Evolutionary conservation across 2,888 invertebrate species (phyloP).

Genomic region (Agonopterix heracliana): DNA sequence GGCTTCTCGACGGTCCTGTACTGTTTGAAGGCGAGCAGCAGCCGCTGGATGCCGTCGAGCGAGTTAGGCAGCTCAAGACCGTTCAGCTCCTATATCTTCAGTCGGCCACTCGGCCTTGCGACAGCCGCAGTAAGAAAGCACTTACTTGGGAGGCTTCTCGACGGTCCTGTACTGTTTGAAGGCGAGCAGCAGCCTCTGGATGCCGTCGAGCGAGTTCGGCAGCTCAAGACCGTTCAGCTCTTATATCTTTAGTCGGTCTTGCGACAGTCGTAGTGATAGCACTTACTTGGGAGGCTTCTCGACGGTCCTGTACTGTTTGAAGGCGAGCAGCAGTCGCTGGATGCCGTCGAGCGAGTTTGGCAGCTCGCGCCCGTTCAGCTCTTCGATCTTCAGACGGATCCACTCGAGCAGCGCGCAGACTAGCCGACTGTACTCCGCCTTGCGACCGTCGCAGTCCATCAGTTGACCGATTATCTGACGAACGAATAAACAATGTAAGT

Average conservation of each 20-base stretch:
- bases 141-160: constrained; percentile 97
- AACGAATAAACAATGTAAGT: background rate
- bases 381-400: constrained; percentile 90
- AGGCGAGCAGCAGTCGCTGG: constrained; percentile 89
- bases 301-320: constrained; percentile 96
- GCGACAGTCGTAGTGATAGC: constrained; percentile 94
- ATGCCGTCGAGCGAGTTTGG: constrained; percentile 97
- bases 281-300: constrained; percentile 98
- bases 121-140: constrained; percentile 92
- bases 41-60: constrained; percentile 94
- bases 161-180: constrained; percentile 98
- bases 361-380: constrained; percentile 89
- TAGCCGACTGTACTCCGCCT: constrained; percentile 90
- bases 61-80: constrained; percentile 95
- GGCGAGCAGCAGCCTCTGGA: constrained; percentile 89
- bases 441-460: constrained; percentile 96
- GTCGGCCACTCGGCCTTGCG: constrained; percentile 93
- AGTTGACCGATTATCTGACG: constrained; percentile 95
- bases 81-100: constrained; percentile 88
- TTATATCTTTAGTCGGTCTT: constrained; percentile 88
- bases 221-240: constrained; percentile 90
- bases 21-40: constrained; percentile 93
- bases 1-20: constrained; percentile 98
- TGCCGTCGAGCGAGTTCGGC: constrained; percentile 96
- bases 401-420: constrained; percentile 92